These are phyloP conservation scores for Hydropsyche tenuis DNA, from an alignment of 1,140 invertebrate species.

Conservation along the genomic window DNA sequence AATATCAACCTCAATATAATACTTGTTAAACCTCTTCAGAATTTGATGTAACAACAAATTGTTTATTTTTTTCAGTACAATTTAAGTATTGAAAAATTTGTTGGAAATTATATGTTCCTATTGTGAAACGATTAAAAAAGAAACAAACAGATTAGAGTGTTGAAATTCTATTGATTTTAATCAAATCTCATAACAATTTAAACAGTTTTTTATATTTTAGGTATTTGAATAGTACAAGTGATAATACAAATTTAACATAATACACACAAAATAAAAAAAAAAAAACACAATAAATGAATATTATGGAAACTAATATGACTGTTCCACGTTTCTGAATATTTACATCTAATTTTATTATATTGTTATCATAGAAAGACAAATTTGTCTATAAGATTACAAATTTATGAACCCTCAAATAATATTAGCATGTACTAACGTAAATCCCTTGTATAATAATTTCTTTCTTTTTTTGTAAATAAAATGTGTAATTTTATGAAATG, in stretches of 20 bases:
- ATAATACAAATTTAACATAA: too few relatives aligned
- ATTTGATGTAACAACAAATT: not conserved
- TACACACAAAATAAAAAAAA: not conserved
- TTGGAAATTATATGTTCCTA: slow-evolving; percentile 14
- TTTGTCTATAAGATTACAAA: not conserved
- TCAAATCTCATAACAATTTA: not conserved
- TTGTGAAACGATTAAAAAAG: not conserved
- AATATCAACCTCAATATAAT: not conserved
- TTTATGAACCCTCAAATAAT: slow-evolving; percentile 12
- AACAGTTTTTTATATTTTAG: slow-evolving; percentile 9
- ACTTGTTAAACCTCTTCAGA: not conserved
- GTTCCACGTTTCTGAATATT: not conserved
- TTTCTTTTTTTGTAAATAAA: too few relatives aligned
- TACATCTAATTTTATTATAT: slow-evolving; percentile 18
- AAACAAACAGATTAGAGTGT: slow-evolving; percentile 2
- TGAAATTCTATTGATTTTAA: slow-evolving; percentile 5
- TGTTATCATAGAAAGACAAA: not conserved
- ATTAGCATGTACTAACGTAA: not conserved
- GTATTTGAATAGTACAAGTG: slow-evolving; percentile 9
- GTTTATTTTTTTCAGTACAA: slow-evolving; percentile 7
- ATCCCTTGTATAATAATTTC: slow-evolving; percentile 2
- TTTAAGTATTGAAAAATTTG: slow-evolving; percentile 11
- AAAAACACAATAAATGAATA: not conserved
- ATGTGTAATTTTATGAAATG: too few relatives aligned
- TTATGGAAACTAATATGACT: slow-evolving; percentile 15